These are phyloP conservation scores for Unio delphinus DNA, from an alignment of 2,888 invertebrate species.

Conservation along the genomic window DNA sequence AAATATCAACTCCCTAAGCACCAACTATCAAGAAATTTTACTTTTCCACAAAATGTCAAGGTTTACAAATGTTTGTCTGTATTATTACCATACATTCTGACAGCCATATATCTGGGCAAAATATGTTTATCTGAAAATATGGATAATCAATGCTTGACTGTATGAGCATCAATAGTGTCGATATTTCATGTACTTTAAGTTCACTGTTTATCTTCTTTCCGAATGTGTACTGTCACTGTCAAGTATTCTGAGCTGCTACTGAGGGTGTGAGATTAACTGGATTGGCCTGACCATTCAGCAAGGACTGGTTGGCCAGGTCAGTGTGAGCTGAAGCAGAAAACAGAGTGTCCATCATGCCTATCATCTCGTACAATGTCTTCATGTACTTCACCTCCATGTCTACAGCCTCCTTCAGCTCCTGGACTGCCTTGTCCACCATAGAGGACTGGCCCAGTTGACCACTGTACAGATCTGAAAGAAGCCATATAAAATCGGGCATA, in stretches of 20 bases:
- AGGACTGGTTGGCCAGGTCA: conserved; percentile 19
- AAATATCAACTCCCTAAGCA: too few species aligned
- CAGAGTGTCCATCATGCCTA: conserved; percentile 69
- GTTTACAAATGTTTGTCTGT: too few species aligned
- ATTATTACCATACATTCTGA: too few species aligned
- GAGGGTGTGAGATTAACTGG: conserved; percentile 23
- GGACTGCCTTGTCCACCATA: conserved; percentile 77
- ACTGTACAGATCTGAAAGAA: conserved; percentile 59
- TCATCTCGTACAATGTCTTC: conserved; percentile 68
- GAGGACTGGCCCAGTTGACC: conserved; percentile 74
- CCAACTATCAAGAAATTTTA: too few species aligned
- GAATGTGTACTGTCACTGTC: conserved; percentile 2
- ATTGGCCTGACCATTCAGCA: conserved; percentile 5
- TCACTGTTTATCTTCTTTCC: too few species aligned
- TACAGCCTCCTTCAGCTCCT: conserved; percentile 77
- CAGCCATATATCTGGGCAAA: too few species aligned
- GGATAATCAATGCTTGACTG: too few species aligned
- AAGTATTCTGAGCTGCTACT: conserved; percentile 17
- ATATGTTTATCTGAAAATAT: too few species aligned
- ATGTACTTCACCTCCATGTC: conserved; percentile 77
- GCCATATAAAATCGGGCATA: conserved; percentile 1
- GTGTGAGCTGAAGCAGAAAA: conserved; percentile 55
- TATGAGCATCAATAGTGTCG: too few species aligned
- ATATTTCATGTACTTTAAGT: too few species aligned
- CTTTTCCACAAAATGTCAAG: too few species aligned